A percentile compares a stretch with the other conserved stretches of the same genome.
phyloP scores from a whole-genome alignment of 2,113 vertebrate species.

The Scophthalmus maximus region DNA sequence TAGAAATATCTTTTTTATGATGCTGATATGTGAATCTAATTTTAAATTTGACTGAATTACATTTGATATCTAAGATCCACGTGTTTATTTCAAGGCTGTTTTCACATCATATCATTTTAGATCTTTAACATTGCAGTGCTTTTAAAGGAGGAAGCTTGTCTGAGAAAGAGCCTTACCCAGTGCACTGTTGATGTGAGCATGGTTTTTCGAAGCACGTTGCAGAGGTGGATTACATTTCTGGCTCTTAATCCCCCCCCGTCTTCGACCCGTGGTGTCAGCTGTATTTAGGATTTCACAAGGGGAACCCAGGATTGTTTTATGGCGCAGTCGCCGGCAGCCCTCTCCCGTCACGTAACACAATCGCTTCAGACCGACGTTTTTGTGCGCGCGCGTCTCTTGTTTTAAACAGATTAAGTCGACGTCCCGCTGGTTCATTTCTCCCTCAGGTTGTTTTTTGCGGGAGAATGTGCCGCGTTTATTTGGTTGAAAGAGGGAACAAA shows the following conservation, averaged over 20 bases:
- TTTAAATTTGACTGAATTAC: too few species aligned
- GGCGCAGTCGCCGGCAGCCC: conserved; percentile 44
- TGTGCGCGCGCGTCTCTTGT: conserved; percentile 49
- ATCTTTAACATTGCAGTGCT: too few species aligned
- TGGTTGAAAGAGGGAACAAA: conserved; percentile 37
- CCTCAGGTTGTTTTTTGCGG: conserved; percentile 51
- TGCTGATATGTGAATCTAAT: too few species aligned
- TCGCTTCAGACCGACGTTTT: conserved; percentile 48
- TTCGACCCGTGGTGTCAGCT: conserved; percentile 35
- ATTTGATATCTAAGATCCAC: too few species aligned
- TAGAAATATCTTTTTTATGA: too few species aligned
- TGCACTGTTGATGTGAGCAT: neutral
- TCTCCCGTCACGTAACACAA: conserved; percentile 50
- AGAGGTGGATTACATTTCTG: conserved; percentile 58
- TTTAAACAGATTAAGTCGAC: conserved; percentile 57
- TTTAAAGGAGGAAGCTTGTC: neutral
- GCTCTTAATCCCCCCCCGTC: conserved; percentile 56
- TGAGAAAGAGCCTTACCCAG: neutral
- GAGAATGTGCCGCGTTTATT: conserved; percentile 46
- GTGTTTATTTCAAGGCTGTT: too few species aligned
- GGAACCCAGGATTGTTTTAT: conserved; percentile 64
- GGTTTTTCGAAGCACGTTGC: conserved; percentile 26
- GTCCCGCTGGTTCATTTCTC: conserved; percentile 45
- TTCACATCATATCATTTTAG: too few species aligned
- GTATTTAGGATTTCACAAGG: conserved; percentile 45